These are phyloP conservation scores for Terebella lapidaria DNA, from an alignment of 2,888 invertebrate genomes.

Conservation along the genomic window DNA sequence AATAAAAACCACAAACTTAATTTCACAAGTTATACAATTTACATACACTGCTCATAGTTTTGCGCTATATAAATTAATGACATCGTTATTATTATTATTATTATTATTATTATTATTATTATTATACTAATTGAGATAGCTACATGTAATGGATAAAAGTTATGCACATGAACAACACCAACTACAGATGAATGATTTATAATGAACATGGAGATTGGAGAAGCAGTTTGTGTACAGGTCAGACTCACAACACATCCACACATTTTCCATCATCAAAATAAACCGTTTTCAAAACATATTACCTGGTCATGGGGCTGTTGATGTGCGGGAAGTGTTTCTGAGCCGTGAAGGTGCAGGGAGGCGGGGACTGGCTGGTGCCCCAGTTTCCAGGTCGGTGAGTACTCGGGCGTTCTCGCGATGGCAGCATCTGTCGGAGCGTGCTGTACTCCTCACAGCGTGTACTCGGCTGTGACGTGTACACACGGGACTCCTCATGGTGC, in stretches of 20 bases:
- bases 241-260: too few relatives aligned
- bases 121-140: not conserved
- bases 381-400: constrained; percentile 34
- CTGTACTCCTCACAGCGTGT: constrained; percentile 42
- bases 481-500: constrained; percentile 15
- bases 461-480: constrained; percentile 15
- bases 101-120: not conserved
- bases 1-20: too few relatives aligned
- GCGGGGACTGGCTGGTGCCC: constrained; percentile 34
- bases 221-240: too few relatives aligned
- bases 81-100: not conserved
- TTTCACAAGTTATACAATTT: too few relatives aligned
- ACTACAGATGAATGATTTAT: too few relatives aligned
- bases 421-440: constrained; percentile 44
- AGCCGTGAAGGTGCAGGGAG: constrained; percentile 24
- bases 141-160: too few relatives aligned
- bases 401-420: constrained; percentile 31
- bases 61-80: too few relatives aligned
- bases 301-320: constrained; percentile 49
- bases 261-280: too few relatives aligned
- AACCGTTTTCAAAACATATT: too few relatives aligned
- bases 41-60: too few relatives aligned
- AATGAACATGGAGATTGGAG: too few relatives aligned
- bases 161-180: too few relatives aligned
- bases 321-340: constrained; percentile 33